A percentile compares a stretch with the other conserved stretches of the same genome.
Evolutionary conservation across 2,797 vertebrate genomes (phyloP).

Genomic region (Neopelma chrysocephalum): DNA sequence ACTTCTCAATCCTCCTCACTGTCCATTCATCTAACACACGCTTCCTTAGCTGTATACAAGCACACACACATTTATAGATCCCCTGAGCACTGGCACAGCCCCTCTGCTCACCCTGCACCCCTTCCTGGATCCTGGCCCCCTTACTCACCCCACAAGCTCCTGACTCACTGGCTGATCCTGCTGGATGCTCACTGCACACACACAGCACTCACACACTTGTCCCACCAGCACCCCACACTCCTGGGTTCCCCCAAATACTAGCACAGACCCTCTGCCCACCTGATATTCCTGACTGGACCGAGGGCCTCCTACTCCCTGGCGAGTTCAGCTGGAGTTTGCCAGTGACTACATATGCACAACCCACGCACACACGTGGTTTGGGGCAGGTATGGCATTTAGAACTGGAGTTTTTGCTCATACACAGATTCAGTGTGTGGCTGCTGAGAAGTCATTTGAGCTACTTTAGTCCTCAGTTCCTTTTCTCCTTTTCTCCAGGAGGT

Average conservation of each 20-base stretch:
- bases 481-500: background rate
- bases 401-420: background rate
- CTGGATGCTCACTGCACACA: background rate
- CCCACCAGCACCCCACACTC: rapidly evolving
- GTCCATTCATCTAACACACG: rapidly evolving
- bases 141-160: background rate
- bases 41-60: background rate
- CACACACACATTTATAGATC: rapidly evolving
- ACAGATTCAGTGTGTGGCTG: background rate
- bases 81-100: background rate
- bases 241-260: rapidly evolving
- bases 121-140: background rate
- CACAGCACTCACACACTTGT: background rate
- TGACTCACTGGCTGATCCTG: background rate
- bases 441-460: background rate
- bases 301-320: rapidly evolving
- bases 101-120: rapidly evolving
- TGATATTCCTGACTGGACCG: background rate
- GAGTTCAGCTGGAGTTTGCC: background rate
- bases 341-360: rapidly evolving
- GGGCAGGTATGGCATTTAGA: background rate
- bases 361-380: rapidly evolving
- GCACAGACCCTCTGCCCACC: rapidly evolving
- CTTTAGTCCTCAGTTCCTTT: background rate
- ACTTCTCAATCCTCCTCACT: background rate